These are phyloP conservation scores for Silurus asotus DNA, from an alignment of 2,113 vertebrate genomes.

Conservation along the genomic window DNA sequence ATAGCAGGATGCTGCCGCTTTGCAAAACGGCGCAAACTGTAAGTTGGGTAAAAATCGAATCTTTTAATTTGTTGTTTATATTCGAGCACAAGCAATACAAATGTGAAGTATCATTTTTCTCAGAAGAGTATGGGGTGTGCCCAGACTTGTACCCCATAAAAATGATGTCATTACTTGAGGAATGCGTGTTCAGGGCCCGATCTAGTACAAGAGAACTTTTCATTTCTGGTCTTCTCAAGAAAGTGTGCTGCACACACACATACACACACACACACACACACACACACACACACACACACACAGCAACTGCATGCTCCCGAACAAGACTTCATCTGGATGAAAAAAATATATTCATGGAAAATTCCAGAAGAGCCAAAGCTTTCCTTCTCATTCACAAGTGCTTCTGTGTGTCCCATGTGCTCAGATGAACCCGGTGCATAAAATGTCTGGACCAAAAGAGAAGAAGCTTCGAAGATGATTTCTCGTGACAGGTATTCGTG, in stretches of 20 bases:
- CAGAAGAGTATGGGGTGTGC: not conserved
- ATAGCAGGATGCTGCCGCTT: constrained; percentile 10
- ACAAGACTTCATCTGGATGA: constrained; percentile 50
- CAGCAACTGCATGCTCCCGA: not conserved
- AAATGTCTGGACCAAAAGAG: not conserved
- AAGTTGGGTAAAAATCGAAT: not conserved
- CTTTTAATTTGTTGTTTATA: not conserved
- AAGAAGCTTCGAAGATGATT: not conserved
- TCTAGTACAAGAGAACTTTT: constrained; percentile 38
- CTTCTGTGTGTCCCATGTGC: not conserved
- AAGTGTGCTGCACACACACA: not conserved
- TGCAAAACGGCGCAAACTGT: constrained; percentile 11
- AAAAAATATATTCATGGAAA: constrained; percentile 20
- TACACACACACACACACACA: too few relatives aligned
- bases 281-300: not conserved
- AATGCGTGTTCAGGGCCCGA: constrained; percentile 27
- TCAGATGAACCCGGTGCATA: not conserved
- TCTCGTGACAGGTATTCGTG: not conserved
- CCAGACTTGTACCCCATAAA: constrained; percentile 23
- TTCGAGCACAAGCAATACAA: constrained; percentile 5
- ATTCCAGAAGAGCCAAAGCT: constrained; percentile 19
- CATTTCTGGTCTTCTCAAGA: constrained; percentile 16
- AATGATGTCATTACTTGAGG: constrained; percentile 46
- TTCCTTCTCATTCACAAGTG: constrained; percentile 20
- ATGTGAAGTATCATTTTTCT: not conserved